These are phyloP conservation scores for Holacanthus passer DNA, from an alignment of 2,113 vertebrate species.

Conservation along the genomic window DNA sequence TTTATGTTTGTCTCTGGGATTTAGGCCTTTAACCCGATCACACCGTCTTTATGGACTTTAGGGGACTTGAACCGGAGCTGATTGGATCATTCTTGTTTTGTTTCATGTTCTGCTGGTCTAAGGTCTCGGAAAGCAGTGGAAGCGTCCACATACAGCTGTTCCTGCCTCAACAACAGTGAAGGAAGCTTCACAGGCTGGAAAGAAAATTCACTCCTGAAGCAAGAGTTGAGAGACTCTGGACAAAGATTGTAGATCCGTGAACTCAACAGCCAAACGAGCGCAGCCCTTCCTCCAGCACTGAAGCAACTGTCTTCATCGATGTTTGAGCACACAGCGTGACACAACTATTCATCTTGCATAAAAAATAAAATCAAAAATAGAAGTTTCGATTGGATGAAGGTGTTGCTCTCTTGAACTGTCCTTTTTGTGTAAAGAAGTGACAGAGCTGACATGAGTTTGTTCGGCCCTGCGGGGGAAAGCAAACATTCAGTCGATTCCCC, in stretches of 20 bases:
- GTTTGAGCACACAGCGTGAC: no score
- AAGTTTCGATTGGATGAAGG: no score
- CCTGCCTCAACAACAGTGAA: neutral
- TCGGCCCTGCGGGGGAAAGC: neutral
- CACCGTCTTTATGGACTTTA: conserved; percentile 41
- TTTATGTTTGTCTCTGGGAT: conserved; percentile 39
- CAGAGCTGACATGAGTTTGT: neutral
- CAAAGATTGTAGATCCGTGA: no score
- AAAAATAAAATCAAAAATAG: no score
- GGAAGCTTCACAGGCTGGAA: neutral
- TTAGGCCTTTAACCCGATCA: conserved; percentile 57
- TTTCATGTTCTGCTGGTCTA: conserved; percentile 5
- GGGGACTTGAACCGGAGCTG: conserved; percentile 12
- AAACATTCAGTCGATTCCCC: neutral
- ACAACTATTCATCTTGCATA: no score
- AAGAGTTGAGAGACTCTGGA: no score
- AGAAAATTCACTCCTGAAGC: no score
- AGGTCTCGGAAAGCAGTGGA: neutral
- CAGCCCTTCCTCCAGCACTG: no score
- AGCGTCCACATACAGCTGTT: neutral
- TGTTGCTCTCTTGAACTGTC: neutral
- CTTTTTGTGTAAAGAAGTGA: neutral
- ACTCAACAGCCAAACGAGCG: no score
- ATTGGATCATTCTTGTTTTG: conserved; percentile 49
- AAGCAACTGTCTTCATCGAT: no score